Evolutionary conservation across 2,113 vertebrate species (phyloP).

Genomic region (Cariama cristata): DNA sequence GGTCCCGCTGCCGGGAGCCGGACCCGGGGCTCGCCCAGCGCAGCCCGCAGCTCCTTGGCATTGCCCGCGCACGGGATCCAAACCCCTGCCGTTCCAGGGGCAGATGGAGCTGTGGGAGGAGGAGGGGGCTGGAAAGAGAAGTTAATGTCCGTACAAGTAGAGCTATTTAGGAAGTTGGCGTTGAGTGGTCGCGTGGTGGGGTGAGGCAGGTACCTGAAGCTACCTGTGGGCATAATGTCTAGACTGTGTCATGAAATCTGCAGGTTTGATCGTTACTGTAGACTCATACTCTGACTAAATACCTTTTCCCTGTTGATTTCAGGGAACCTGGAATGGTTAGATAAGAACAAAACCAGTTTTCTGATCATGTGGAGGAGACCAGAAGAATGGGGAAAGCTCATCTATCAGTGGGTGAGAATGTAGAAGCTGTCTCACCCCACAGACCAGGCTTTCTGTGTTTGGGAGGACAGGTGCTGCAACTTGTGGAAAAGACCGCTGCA

Average conservation of each 20-base stretch:
- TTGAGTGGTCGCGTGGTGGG: accelerated
- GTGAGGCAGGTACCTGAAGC: neutral
- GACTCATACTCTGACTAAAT: neutral
- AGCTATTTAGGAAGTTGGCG: accelerated
- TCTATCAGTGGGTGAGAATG: slow-evolving; percentile 94
- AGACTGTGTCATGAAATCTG: accelerated
- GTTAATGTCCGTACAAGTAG: accelerated
- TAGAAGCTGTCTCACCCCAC: neutral
- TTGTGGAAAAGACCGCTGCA: neutral
- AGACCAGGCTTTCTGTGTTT: neutral
- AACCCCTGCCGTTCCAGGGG: no score
- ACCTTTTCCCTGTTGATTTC: neutral
- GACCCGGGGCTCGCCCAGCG: accelerated
- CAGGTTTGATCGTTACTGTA: accelerated
- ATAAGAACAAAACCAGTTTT: slow-evolving; percentile 96
- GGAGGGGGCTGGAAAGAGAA: accelerated
- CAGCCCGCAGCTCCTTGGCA: no score
- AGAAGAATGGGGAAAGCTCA: slow-evolving; percentile 97
- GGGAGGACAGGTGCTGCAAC: accelerated
- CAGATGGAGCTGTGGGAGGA: accelerated
- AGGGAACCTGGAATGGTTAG: slow-evolving; percentile 98
- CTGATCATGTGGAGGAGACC: slow-evolving; percentile 98
- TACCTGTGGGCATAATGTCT: accelerated
- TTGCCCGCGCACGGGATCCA: accelerated
- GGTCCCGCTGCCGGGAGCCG: accelerated